Evolutionary conservation across 2,113 vertebrate species (phyloP).

Genomic region (Chunga burmeisteri): DNA sequence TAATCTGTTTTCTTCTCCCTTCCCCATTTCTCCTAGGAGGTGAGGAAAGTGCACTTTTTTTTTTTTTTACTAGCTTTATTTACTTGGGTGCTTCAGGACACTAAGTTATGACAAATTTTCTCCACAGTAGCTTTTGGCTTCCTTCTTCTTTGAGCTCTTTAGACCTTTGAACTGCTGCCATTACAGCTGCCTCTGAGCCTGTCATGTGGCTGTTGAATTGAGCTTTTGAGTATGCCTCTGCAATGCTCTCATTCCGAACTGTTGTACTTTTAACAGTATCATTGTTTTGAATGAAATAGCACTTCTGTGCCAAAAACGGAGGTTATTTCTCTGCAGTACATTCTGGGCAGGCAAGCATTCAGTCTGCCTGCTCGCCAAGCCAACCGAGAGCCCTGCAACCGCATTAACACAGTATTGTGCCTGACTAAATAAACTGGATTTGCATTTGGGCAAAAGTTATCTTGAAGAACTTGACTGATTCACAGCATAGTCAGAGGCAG

Average conservation of each 20-base stretch:
- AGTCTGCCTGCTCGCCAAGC: not conserved
- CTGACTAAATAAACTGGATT: conserved; percentile 15
- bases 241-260: conserved; percentile 41
- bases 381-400: not conserved
- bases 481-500: not conserved
- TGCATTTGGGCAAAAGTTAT: conserved; percentile 29
- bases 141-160: conserved; percentile 46
- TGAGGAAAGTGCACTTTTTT: not conserved
- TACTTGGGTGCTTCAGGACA: conserved; percentile 29
- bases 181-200: conserved; percentile 60
- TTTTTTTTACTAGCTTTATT: conserved; percentile 35
- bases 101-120: conserved; percentile 54
- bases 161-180: conserved; percentile 66
- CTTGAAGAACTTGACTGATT: conserved; percentile 33
- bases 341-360: conserved; percentile 33
- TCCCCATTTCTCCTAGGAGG: not conserved
- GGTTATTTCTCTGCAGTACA: conserved; percentile 23
- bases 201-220: conserved; percentile 62
- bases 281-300: conserved; percentile 65
- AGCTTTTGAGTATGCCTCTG: conserved; percentile 63
- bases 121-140: conserved; percentile 62
- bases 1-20: not conserved
- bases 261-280: conserved; percentile 50
- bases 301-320: conserved; percentile 54
- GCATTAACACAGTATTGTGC: not conserved